Percentiles rank a stretch among this genome's conserved stretches.
Conservation (phyloP, 2,797 vertebrate genomes). For the Ataeniobius toweri region DNA sequence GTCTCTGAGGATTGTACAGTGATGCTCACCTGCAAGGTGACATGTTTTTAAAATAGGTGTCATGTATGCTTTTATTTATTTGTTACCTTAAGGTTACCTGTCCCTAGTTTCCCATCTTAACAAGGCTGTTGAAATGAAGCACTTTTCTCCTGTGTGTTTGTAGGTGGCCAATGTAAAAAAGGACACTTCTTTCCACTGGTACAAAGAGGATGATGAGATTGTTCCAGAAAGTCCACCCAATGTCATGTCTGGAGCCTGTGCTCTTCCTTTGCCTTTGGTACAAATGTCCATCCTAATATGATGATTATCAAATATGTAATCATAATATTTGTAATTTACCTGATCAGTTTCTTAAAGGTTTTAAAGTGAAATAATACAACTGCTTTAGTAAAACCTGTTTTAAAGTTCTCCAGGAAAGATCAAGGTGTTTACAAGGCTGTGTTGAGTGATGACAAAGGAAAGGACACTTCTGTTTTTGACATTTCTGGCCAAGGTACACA, state of each 20-base stretch:
- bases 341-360: not conserved
- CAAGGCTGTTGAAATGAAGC: not conserved
- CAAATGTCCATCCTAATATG: not conserved
- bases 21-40: constrained; percentile 90
- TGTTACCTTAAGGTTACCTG: not conserved
- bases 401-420: constrained; percentile 92
- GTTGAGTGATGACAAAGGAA: constrained; percentile 91
- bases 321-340: not conserved
- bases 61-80: not conserved
- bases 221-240: constrained; percentile 81
- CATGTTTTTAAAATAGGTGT: not conserved
- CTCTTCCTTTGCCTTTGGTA: constrained; percentile 89
- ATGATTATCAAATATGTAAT: not conserved
- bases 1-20: constrained; percentile 92
- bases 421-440: constrained; percentile 91
- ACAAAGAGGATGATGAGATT: constrained; percentile 88
- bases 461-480: constrained; percentile 88
- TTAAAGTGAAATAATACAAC: not conserved
- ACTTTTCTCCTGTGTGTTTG: not conserved
- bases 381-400: not conserved
- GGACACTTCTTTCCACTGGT: constrained; percentile 92
- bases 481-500: constrained; percentile 88
- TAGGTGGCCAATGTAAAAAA: constrained; percentile 95
- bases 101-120: not conserved
- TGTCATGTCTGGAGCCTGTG: constrained; percentile 84